phyloP scores from a whole-genome alignment of 2,797 vertebrate genomes.

The Scarus forsteni region DNA sequence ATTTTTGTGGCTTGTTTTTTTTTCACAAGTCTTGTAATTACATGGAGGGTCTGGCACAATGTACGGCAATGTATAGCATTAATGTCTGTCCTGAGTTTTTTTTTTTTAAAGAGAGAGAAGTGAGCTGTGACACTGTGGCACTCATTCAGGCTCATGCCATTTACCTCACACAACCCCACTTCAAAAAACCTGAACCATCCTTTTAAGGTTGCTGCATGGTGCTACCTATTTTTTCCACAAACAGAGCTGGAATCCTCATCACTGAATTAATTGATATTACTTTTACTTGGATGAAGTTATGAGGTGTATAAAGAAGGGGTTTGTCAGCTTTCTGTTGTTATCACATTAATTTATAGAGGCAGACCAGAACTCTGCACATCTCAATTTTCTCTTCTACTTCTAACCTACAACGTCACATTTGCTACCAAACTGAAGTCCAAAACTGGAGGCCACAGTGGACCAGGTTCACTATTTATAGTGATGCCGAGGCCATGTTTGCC shows the following conservation, averaged over 20 bases:
- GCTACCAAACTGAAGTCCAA: conserved; percentile 36
- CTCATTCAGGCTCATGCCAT: too few relatives aligned
- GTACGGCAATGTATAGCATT: too few relatives aligned
- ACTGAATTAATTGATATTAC: conserved; percentile 53
- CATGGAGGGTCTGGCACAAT: too few relatives aligned
- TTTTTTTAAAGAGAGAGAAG: too few relatives aligned
- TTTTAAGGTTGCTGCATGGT: too few relatives aligned
- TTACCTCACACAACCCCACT: too few relatives aligned
- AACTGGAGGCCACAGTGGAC: conserved; percentile 39
- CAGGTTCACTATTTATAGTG: conserved; percentile 67
- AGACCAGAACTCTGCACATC: not conserved
- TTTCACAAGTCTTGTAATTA: too few relatives aligned
- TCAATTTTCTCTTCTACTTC: conserved; percentile 11
- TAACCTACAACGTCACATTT: conserved; percentile 27
- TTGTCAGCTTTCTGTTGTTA: conserved; percentile 6
- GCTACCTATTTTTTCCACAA: conserved; percentile 21
- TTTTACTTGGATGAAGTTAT: conserved; percentile 38
- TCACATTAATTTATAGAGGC: not conserved
- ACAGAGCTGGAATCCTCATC: conserved; percentile 37
- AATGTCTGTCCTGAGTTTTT: too few relatives aligned
- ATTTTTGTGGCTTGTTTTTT: too few relatives aligned
- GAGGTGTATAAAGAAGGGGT: conserved; percentile 27
- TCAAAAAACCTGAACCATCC: too few relatives aligned
- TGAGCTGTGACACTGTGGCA: too few relatives aligned
- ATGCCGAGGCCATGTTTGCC: conserved; percentile 45